Evolutionary conservation across 2,113 vertebrate genomes (phyloP), one percentile per base, ranked within the genome.

Genomic region (Hymenochirus boettgeri): DNA sequence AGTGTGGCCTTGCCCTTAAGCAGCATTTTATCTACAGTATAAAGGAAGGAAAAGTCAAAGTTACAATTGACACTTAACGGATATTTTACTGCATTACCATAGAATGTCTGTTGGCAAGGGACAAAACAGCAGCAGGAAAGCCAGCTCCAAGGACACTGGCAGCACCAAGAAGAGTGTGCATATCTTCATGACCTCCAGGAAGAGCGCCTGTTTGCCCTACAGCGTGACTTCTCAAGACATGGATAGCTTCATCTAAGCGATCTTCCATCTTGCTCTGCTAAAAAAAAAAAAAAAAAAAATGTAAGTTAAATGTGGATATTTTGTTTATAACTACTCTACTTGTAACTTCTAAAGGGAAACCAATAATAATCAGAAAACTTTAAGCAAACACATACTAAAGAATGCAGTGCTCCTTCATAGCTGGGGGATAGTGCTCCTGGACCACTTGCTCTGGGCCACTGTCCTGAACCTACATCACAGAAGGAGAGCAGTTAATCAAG

Each of bases 241-340:
- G 94, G 72, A 99, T 99, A 62, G 96, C 96, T 80, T 99, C 96
- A 4, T 98, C 96, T 82, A 99, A 83, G 70, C 89, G 92, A 76
- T 99, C 96, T 74, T 99, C 95, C 91, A 99, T 87, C 84, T 99
- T 99, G 85, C 84, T 97, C 82, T 97, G 95, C 88, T 89, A 62
- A 23, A 1, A n/a, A 0, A 8, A 22, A 2, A 23, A 12, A 35
- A 35, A 35, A 35, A 13, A 35, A 35, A 11, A 11, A n/a, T n/a
- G n/a, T n/a, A n/a, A n/a, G n/a, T n/a, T n/a, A n/a, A n/a, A n/a
- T n/a, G n/a, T n/a, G n/a, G n/a, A n/a, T n/a, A n/a, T n/a, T n/a
- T n/a, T n/a, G n/a, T n/a, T n/a, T n/a, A n/a, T n/a, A n/a, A 45
- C 21, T 22, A 15, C 33, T 8, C 13, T 22, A 33, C 33, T 7